phyloP scores from a whole-genome alignment of 1,140 invertebrate species.

The Phenacoccus solenopsis region DNA sequence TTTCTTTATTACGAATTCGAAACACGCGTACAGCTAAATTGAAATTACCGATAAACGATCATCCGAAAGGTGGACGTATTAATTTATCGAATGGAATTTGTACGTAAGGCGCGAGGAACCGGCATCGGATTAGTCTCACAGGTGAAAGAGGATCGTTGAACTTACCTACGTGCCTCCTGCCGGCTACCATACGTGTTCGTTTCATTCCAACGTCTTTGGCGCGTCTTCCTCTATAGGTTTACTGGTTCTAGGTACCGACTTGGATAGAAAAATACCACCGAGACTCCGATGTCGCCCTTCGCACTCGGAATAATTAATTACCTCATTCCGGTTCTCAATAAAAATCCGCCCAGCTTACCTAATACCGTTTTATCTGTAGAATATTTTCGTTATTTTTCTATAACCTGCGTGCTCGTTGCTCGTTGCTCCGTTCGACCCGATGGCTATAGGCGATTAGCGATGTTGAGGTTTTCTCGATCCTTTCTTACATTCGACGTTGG shows the following conservation, averaged over 20 bases:
- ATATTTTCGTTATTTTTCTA: neutral
- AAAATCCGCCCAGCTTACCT: neutral
- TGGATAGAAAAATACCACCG: neutral
- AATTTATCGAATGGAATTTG: neutral
- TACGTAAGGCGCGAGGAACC: neutral
- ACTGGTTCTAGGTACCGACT: neutral
- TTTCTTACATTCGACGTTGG: too few species aligned
- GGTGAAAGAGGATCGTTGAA: conserved; percentile 17
- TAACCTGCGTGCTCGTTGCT: too few species aligned
- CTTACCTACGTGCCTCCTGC: conserved; percentile 12
- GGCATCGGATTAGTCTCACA: neutral
- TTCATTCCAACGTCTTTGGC: neutral
- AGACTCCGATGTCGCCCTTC: conserved; percentile 6
- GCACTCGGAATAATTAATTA: conserved; percentile 11
- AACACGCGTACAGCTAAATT: neutral
- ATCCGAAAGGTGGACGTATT: neutral
- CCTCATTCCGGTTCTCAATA: conserved; percentile 12
- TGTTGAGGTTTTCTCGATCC: too few species aligned
- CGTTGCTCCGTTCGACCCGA: too few species aligned
- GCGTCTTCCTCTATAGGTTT: neutral
- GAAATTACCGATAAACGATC: neutral
- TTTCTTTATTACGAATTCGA: too few species aligned
- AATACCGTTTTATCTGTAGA: neutral
- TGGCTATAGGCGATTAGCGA: too few species aligned
- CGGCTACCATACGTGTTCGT: neutral